Conservation (phyloP, 2,888 invertebrate genomes). For the Apotomis turbidana region DNA sequence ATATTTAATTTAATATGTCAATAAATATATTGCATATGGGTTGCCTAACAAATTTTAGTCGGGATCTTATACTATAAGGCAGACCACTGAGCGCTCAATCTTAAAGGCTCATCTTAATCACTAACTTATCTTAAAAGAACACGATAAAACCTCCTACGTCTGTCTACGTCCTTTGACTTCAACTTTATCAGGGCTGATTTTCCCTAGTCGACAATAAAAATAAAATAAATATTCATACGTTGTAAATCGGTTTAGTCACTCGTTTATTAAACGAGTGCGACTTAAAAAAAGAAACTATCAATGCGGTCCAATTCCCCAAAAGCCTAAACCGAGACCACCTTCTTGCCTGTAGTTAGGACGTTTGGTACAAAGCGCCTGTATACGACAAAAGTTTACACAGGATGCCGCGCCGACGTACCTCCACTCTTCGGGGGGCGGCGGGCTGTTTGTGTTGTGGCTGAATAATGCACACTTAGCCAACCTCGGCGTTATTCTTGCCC, state of each 20-base stretch:
- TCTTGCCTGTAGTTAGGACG: slow-evolving; percentile 8
- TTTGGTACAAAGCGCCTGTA: slow-evolving; percentile 41
- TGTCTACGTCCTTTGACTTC: not conserved
- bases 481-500: slow-evolving; percentile 1
- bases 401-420: slow-evolving; percentile 41
- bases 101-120: no score
- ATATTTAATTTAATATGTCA: no score
- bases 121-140: not conserved
- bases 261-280: no score
- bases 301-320: slow-evolving; percentile 18
- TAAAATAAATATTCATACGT: not conserved
- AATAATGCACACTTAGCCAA: slow-evolving; percentile 53
- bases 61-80: no score
- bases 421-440: slow-evolving; percentile 32
- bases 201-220: not conserved
- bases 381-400: slow-evolving; percentile 52
- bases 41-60: no score
- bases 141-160: not conserved
- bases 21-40: no score
- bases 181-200: not conserved
- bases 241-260: no score
- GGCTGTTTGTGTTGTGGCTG: slow-evolving; percentile 53
- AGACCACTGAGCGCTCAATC: no score
- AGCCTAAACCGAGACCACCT: slow-evolving; percentile 18
- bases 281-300: slow-evolving; percentile 4